phyloP scores from a whole-genome alignment of 2,888 invertebrate genomes.

The Napeogenes sylphis region DNA sequence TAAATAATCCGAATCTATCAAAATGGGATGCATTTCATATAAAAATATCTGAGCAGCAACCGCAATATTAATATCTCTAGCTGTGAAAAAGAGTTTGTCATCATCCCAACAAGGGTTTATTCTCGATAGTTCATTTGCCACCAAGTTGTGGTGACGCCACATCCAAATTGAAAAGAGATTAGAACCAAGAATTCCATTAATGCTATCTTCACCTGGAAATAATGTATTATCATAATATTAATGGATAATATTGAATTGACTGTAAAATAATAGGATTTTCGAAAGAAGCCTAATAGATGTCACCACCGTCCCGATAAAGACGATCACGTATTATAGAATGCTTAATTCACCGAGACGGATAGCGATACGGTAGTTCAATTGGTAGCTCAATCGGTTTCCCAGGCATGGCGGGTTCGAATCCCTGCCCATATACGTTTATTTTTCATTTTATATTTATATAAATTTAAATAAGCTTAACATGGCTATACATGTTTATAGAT shows the following conservation, averaged over 20 bases:
- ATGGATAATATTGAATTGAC: not conserved
- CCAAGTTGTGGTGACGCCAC: conserved; percentile 44
- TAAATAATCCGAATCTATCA: conserved; percentile 41
- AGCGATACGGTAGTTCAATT: no score
- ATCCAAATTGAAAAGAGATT: conserved; percentile 41
- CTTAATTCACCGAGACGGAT: no score
- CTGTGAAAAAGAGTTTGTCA: conserved; percentile 38
- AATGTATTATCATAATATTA: not conserved
- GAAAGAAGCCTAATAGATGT: no score
- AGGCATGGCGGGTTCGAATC: no score
- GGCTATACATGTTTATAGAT: no score
- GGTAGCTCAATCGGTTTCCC: no score
- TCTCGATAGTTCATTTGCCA: conserved; percentile 36
- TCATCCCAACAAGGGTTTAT: conserved; percentile 49
- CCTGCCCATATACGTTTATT: no score
- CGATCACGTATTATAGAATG: no score
- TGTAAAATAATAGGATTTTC: no score
- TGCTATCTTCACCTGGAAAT: conserved; percentile 32
- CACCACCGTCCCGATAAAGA: no score
- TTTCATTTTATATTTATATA: no score
- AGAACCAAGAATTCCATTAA: conserved; percentile 33
- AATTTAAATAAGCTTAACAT: no score
- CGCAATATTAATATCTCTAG: conserved; percentile 49
- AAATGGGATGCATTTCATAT: conserved; percentile 38
- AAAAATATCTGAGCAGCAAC: conserved; percentile 37